phyloP scores from a whole-genome alignment of 2,888 invertebrate genomes.

The Camptogramma bilineatum region DNA sequence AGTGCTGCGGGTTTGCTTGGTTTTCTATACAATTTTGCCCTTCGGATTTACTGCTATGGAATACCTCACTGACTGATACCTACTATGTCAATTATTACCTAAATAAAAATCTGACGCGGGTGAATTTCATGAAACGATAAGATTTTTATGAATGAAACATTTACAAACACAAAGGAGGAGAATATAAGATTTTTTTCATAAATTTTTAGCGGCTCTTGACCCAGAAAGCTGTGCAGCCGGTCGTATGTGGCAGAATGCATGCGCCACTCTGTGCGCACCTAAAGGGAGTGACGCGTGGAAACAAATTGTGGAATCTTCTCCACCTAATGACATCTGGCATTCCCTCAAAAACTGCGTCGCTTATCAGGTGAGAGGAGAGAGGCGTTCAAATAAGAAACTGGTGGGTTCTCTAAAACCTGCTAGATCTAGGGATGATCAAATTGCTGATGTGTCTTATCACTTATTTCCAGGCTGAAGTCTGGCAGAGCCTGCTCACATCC shows the following conservation, averaged over 20 bases:
- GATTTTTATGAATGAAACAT: neutral
- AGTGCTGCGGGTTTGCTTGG: too few species aligned
- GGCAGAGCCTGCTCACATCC: slow-evolving; percentile 67
- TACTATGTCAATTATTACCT: too few species aligned
- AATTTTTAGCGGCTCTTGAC: slow-evolving; percentile 47
- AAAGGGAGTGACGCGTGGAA: slow-evolving; percentile 68
- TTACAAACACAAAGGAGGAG: neutral
- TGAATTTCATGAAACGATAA: neutral
- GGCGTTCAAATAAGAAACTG: neutral
- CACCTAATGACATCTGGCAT: slow-evolving; percentile 72
- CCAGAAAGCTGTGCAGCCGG: slow-evolving; percentile 65
- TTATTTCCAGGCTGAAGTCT: slow-evolving; percentile 69
- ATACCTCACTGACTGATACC: too few species aligned
- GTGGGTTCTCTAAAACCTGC: neutral
- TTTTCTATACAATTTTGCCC: too few species aligned
- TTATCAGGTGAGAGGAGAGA: slow-evolving; percentile 69
- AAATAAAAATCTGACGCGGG: too few species aligned
- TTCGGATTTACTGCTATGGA: too few species aligned
- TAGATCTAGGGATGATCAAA: too few species aligned
- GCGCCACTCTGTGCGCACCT: slow-evolving; percentile 64
- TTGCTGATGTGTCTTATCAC: too few species aligned
- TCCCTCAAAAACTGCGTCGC: slow-evolving; percentile 75
- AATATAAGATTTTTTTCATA: neutral
- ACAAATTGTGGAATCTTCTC: slow-evolving; percentile 61
- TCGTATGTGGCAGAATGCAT: slow-evolving; percentile 74